These are phyloP conservation scores for Aurelia aurita complex sp. Pacific DNA, from an alignment of 30 jellyfish, hydroid and myxozoan species.

Conservation along the genomic window DNA sequence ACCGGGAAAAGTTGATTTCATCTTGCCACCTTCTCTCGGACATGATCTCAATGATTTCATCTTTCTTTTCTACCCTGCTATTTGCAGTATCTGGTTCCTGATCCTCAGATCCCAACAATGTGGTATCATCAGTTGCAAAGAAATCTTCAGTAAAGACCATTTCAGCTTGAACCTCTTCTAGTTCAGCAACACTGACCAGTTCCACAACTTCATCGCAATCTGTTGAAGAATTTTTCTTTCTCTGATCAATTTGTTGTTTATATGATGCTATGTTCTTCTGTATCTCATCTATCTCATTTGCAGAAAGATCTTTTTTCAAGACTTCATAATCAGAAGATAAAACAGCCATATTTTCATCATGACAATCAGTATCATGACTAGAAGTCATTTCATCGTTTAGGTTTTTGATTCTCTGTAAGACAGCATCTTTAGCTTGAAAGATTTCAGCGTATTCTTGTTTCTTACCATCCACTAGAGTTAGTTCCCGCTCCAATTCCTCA, in stretches of 20 bases:
- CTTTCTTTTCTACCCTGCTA: background rate
- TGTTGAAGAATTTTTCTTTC: background rate
- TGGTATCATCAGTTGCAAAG: background rate
- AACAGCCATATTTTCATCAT: background rate
- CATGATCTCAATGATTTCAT: background rate
- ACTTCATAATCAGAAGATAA: background rate
- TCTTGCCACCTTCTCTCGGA: background rate
- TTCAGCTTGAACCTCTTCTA: slow-evolving; percentile 12
- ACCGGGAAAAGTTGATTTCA: no score
- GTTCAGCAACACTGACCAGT: background rate
- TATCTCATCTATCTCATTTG: background rate
- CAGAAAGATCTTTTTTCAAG: background rate
- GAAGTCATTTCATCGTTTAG: background rate
- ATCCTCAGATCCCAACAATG: background rate
- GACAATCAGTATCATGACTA: background rate
- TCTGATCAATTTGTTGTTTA: background rate
- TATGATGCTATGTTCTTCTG: background rate
- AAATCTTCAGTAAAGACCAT: background rate
- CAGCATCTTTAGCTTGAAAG: background rate
- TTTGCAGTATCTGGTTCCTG: background rate
- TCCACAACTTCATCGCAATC: background rate
- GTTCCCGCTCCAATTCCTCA: background rate
- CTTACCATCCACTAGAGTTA: background rate
- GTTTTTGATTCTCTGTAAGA: background rate
- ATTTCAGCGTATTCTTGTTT: background rate